Base-by-base conservation (phyloP, 2,888 invertebrate species). In the Luffia ferchaultella region DNA sequence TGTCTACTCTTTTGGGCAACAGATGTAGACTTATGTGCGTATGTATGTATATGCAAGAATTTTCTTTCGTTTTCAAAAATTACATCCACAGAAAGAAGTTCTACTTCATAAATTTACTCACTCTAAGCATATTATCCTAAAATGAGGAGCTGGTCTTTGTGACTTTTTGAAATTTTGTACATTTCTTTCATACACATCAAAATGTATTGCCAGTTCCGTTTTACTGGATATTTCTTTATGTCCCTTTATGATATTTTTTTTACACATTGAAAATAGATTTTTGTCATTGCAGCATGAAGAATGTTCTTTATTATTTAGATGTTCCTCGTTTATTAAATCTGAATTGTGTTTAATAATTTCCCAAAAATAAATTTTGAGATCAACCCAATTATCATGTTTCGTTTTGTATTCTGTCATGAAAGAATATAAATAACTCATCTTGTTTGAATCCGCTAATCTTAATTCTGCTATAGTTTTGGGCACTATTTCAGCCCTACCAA, bases 171-270 rank as follows among this genome's bases (percentile, higher is more conserved):
- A 79, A 57, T 75, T 70, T 51, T 70, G 71, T 18, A 78, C 70
- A 61, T 80, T 68, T 54, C 76, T 75, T 48, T 75, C 72, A 53
- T 78, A 85, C 7, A 84, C 78, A 62, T 85, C 83, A 53, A 75
- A 85, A 60, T 74, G 62, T 42, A 84, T 58, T 15, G 46, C 57
- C 0, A 83, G 58, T 51, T 53, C 60, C 47, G 63, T 60, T 51
- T 67, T 63, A 15, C 54, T 50, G 2, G 53, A 49, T 3, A 60
- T 43, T 12, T 56, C 59, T 49, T 63, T 65, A 50, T 65, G 62
- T 17, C 58, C 62, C 50, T 62, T 57, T 49, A 84, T 73, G 17
- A 84, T 70, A 85, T 55, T 52, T 76, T 74, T 12, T 71, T 62
- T 19, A 80, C n/a, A 56, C 1, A 78, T 65, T 3, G 67, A 56